Evolutionary conservation across 2,888 invertebrate species (phyloP).

Genomic region (Suillia variegata): DNA sequence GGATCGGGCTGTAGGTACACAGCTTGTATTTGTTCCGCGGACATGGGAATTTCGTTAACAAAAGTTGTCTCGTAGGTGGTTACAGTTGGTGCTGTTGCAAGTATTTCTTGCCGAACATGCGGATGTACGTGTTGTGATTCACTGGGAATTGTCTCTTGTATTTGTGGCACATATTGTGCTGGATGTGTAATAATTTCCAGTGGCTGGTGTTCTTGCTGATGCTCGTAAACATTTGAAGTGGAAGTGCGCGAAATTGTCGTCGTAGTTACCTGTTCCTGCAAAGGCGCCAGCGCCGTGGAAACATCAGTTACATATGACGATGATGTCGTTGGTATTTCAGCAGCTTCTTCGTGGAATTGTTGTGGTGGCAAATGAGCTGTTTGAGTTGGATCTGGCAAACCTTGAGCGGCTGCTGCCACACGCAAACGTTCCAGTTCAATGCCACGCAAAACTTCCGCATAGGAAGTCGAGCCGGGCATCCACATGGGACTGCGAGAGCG

Average conservation of each 20-base stretch:
- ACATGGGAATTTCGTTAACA: slow-evolving; percentile 43
- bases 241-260: not conserved
- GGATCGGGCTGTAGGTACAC: slow-evolving; percentile 54
- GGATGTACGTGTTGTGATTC: not conserved
- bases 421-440: slow-evolving; percentile 55
- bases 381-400: slow-evolving; percentile 20
- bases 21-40: slow-evolving; percentile 53
- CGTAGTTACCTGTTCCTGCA: slow-evolving; percentile 6
- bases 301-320: not conserved
- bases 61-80: not conserved
- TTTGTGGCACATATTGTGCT: slow-evolving; percentile 22
- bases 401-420: slow-evolving; percentile 26
- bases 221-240: slow-evolving; percentile 2
- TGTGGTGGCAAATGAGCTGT: not conserved
- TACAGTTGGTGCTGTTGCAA: too few relatives aligned
- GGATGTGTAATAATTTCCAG: not conserved
- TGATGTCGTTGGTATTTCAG: slow-evolving; percentile 14
- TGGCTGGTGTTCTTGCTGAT: not conserved
- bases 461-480: slow-evolving; percentile 75
- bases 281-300: slow-evolving; percentile 32
- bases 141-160: not conserved
- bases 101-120: not conserved
- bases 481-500: slow-evolving; percentile 76
- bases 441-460: slow-evolving; percentile 80
- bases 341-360: not conserved